Evolutionary conservation across 2,113 vertebrate species (phyloP).

Genomic region (Atherinomorus stipes): DNA sequence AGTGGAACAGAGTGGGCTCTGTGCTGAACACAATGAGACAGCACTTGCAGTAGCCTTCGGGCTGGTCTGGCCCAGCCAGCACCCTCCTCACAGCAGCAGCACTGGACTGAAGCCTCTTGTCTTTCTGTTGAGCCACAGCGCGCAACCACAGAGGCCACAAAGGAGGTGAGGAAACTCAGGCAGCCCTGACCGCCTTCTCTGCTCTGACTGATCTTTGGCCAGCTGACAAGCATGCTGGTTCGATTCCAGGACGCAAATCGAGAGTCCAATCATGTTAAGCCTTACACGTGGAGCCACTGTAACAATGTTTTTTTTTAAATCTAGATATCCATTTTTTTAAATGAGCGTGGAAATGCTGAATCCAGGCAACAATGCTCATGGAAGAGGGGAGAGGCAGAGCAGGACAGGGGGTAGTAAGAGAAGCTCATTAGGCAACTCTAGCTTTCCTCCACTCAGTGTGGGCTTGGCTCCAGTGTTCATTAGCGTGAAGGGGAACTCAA

Average conservation of each 20-base stretch:
- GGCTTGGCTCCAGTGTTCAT: constrained; percentile 76
- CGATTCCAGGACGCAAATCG: constrained; percentile 37
- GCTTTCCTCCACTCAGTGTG: constrained; percentile 72
- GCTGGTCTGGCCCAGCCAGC: constrained; percentile 40
- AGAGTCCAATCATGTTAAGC: constrained; percentile 46
- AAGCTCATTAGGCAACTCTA: constrained; percentile 78
- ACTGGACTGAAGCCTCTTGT: constrained; percentile 69
- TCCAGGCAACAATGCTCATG: constrained; percentile 41
- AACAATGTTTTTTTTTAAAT: constrained; percentile 22
- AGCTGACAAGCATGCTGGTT: constrained; percentile 56
- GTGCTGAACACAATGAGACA: constrained; percentile 70
- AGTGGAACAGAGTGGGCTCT: constrained; percentile 70
- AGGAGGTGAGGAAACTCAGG: constrained; percentile 51
- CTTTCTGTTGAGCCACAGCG: constrained; percentile 48
- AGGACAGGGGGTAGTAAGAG: constrained; percentile 62
- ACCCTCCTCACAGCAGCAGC: constrained; percentile 52
- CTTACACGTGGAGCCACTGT: constrained; percentile 46
- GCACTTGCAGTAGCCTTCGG: constrained; percentile 62
- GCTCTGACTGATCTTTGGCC: constrained; percentile 44
- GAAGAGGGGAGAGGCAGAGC: constrained; percentile 38
- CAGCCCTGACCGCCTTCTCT: constrained; percentile 39
- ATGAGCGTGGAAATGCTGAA: constrained; percentile 28
- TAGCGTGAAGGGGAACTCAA: constrained; percentile 73
- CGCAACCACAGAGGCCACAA: constrained; percentile 41
- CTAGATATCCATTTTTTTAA: neutral